phyloP scores from a whole-genome alignment of 2,797 vertebrate genomes.

The Leptatherina wallacei region DNA sequence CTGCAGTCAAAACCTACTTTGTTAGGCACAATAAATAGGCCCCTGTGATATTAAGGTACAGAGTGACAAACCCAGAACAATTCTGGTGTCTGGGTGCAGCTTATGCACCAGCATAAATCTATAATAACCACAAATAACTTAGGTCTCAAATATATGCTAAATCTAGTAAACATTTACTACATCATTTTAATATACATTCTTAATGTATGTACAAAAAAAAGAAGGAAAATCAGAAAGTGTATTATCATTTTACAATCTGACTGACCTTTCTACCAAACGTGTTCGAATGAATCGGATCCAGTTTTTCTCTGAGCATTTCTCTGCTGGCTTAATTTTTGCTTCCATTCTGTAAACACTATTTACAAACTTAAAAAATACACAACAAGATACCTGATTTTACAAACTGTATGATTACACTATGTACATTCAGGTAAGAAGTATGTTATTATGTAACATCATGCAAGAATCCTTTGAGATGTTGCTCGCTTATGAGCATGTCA shows the following conservation, averaged over 20 bases:
- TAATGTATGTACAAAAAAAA: conserved; percentile 79
- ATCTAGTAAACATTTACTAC: conserved; percentile 78
- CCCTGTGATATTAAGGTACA: conserved; percentile 81
- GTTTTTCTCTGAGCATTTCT: conserved; percentile 80
- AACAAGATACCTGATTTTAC: conserved; percentile 63
- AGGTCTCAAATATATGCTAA: conserved; percentile 76
- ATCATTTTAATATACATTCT: conserved; percentile 78
- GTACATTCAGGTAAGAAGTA: conserved; percentile 72
- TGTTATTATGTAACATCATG: conserved; percentile 72
- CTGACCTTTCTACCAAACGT: conserved; percentile 66
- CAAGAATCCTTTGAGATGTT: conserved; percentile 83
- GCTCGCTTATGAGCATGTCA: conserved; percentile 57
- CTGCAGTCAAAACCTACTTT: conserved; percentile 66
- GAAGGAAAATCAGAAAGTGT: conserved; percentile 63
- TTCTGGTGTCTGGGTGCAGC: conserved; percentile 69
- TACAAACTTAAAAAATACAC: conserved; percentile 74
- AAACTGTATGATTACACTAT: conserved; percentile 64
- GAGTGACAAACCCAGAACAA: conserved; percentile 74
- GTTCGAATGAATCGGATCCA: conserved; percentile 78
- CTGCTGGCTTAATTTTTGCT: conserved; percentile 83
- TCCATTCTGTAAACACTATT: conserved; percentile 84
- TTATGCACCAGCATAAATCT: conserved; percentile 74
- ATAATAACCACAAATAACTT: conserved; percentile 80
- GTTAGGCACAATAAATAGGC: conserved; percentile 78
- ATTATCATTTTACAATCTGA: conserved; percentile 70